phyloP scores from a whole-genome alignment of 2,113 vertebrate species.

The Charina bottae region DNA sequence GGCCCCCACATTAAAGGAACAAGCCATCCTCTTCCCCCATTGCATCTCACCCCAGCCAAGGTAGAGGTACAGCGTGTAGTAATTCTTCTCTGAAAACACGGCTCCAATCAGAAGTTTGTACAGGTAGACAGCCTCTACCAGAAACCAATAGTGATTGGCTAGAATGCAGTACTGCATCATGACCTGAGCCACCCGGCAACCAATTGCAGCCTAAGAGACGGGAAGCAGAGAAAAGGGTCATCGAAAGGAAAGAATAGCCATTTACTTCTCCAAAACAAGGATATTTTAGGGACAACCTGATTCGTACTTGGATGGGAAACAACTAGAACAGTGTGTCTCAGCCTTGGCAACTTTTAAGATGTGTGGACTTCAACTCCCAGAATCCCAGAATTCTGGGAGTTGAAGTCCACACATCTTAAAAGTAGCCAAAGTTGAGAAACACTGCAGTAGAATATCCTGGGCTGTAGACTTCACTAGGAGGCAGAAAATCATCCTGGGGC shows the following conservation, averaged over 20 bases:
- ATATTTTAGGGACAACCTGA: neutral
- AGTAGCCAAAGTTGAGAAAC: too few species aligned
- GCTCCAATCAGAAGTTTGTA: conserved; percentile 83
- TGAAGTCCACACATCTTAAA: too few species aligned
- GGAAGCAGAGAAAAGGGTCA: neutral
- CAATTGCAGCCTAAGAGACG: conserved; percentile 75
- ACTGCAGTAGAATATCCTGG: too few species aligned
- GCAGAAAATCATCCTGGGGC: too few species aligned
- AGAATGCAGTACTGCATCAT: conserved; percentile 86
- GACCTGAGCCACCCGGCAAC: conserved; percentile 80
- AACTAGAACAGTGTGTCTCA: neutral
- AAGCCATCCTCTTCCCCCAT: too few species aligned
- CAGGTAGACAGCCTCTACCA: conserved; percentile 84
- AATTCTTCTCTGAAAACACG: conserved; percentile 81
- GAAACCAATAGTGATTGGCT: conserved; percentile 87
- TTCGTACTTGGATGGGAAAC: neutral
- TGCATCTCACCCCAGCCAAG: conserved; percentile 82
- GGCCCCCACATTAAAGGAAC: neutral
- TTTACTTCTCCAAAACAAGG: neutral
- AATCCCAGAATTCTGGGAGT: too few species aligned
- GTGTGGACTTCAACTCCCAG: neutral
- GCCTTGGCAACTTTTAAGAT: too few species aligned
- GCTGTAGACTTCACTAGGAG: too few species aligned
- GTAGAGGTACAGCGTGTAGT: conserved; percentile 80
- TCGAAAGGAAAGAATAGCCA: neutral